phyloP scores from a whole-genome alignment of 2,888 invertebrate genomes.

The Stenodera caucasica region DNA sequence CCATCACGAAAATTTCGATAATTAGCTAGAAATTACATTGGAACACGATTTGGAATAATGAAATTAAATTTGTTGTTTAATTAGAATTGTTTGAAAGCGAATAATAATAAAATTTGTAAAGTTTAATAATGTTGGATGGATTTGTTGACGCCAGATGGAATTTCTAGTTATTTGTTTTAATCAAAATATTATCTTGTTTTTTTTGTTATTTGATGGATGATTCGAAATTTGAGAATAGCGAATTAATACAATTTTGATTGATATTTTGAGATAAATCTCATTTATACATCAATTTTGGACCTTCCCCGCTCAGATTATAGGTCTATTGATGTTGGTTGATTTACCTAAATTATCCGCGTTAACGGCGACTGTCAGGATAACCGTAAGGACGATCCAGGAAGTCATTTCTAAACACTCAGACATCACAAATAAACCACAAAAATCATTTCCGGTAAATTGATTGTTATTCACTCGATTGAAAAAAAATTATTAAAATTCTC shows the following conservation, averaged over 20 bases:
- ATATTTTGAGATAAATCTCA: no score
- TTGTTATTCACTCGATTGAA: neutral
- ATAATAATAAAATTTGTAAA: neutral
- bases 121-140: neutral
- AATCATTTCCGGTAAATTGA: slow-evolving; percentile 16
- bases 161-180: neutral
- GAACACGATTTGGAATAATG: no score
- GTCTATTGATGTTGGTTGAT: slow-evolving; percentile 23
- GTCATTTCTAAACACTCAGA: slow-evolving; percentile 28
- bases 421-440: slow-evolving; percentile 22
- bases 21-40: neutral
- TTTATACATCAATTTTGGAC: slow-evolving; percentile 24
- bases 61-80: slow-evolving; percentile 5
- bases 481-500: neutral
- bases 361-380: slow-evolving; percentile 25
- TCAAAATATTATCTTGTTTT: slow-evolving; percentile 1
- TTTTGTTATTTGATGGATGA: neutral
- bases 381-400: slow-evolving; percentile 29
- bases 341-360: slow-evolving; percentile 31
- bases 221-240: neutral
- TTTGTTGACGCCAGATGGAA: slow-evolving; percentile 3
- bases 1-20: no score
- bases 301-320: slow-evolving; percentile 24
- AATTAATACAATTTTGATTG: neutral
- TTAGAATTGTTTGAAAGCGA: neutral